phyloP scores from a whole-genome alignment of 2,113 vertebrate species.

The Alectura lathami region DNA sequence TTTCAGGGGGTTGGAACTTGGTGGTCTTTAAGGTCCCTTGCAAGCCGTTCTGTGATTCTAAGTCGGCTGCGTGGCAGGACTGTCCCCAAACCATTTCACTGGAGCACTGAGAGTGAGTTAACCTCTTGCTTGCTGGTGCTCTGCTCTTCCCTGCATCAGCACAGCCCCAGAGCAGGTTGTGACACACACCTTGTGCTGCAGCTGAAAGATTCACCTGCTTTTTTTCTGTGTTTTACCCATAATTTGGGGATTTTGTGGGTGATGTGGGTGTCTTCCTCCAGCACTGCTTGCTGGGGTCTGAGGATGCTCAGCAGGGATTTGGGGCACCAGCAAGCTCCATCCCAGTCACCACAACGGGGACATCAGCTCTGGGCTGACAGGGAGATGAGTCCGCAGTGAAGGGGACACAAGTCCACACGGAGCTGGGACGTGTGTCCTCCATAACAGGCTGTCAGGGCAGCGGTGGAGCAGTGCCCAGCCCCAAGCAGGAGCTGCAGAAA shows the following conservation, averaged over 20 bases:
- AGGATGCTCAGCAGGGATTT: not conserved
- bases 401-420: not conserved
- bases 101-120: not conserved
- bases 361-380: rapidly evolving
- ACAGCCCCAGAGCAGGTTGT: not conserved
- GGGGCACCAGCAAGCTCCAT: not conserved
- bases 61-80: not conserved
- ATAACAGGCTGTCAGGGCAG: rapidly evolving
- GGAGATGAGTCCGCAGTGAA: not conserved
- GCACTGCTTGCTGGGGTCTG: rapidly evolving
- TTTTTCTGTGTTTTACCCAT: not conserved
- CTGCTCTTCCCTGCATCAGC: not conserved
- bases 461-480: not conserved
- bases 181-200: not conserved
- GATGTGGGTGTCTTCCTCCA: rapidly evolving
- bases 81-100: not conserved
- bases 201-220: not conserved
- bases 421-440: rapidly evolving
- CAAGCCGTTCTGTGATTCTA: too few species aligned
- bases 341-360: rapidly evolving
- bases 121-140: not conserved
- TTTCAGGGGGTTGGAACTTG: not conserved
- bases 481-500: not conserved
- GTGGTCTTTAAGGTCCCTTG: not conserved
- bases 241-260: not conserved